Conservation (phyloP, 2,888 invertebrate species). For the Tetramorium bicarinatum region DNA sequence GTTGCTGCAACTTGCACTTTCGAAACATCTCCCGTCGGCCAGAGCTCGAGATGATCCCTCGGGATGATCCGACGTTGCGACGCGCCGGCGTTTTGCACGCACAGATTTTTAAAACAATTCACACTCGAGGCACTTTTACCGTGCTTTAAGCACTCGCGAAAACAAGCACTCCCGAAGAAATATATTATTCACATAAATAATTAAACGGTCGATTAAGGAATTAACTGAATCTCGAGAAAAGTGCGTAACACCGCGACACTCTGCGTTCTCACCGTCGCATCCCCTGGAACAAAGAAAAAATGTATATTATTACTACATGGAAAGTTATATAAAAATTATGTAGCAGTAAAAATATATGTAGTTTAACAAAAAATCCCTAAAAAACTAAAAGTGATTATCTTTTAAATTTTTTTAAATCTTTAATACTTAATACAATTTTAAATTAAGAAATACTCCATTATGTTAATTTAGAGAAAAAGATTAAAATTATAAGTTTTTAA, state of each 20-base stretch:
- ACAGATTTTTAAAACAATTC: background rate
- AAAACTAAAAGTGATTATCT: background rate
- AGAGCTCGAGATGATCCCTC: conserved; percentile 70
- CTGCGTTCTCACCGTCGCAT: conserved; percentile 5
- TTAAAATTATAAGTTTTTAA: background rate
- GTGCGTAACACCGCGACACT: background rate
- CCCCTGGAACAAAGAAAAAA: conserved; percentile 41
- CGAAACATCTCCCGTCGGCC: conserved; percentile 81
- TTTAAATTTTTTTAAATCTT: background rate
- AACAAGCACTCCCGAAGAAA: background rate
- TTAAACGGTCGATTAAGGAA: background rate
- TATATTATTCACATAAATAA: conserved; percentile 30
- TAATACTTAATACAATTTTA: background rate
- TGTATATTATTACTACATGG: background rate
- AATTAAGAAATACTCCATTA: background rate
- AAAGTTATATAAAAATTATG: background rate
- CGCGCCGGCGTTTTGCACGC: conserved; percentile 36
- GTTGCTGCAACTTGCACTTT: conserved; percentile 74
- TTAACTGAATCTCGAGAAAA: conserved; percentile 6
- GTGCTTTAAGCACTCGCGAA: conserved; percentile 9
- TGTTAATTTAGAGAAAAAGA: background rate
- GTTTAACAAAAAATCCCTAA: background rate
- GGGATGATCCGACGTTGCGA: background rate
- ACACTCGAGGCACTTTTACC: conserved; percentile 13
- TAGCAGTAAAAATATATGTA: background rate